Conservation (phyloP, 2,888 invertebrate genomes). For the Trimorus sp. region DNA sequence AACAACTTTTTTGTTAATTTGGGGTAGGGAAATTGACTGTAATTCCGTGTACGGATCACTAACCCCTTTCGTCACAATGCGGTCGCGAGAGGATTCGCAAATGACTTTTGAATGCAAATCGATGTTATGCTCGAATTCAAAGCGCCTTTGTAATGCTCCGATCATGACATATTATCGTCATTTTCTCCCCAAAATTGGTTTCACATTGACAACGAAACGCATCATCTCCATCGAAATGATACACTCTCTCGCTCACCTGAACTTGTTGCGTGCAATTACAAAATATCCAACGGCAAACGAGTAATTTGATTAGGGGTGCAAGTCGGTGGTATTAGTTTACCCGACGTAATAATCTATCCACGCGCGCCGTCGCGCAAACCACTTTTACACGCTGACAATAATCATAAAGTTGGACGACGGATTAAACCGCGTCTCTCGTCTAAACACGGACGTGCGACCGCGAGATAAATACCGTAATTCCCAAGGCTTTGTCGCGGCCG, state of each 20-base stretch:
- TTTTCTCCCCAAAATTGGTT: no score
- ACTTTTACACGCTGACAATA: constrained; percentile 46
- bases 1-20: no score
- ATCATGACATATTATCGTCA: no score
- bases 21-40: no score
- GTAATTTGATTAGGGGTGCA: constrained; percentile 32
- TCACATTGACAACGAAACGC: not conserved
- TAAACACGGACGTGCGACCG: constrained; percentile 33
- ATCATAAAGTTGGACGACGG: constrained; percentile 32
- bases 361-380: constrained; percentile 13
- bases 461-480: constrained; percentile 30
- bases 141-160: no score
- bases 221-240: not conserved
- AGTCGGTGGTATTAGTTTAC: constrained; percentile 38
- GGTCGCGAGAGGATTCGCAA: no score
- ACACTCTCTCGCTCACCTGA: constrained; percentile 2
- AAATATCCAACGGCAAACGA: constrained; percentile 24
- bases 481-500: not conserved
- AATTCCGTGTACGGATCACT: no score
- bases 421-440: constrained; percentile 40
- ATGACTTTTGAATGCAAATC: no score
- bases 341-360: constrained; percentile 24
- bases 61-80: no score
- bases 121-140: no score
- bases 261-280: constrained; percentile 43